Evolutionary conservation across 2,113 vertebrate species (phyloP), one percentile per base, ranked within the genome.

Genomic region (Apteryx mantelli): DNA sequence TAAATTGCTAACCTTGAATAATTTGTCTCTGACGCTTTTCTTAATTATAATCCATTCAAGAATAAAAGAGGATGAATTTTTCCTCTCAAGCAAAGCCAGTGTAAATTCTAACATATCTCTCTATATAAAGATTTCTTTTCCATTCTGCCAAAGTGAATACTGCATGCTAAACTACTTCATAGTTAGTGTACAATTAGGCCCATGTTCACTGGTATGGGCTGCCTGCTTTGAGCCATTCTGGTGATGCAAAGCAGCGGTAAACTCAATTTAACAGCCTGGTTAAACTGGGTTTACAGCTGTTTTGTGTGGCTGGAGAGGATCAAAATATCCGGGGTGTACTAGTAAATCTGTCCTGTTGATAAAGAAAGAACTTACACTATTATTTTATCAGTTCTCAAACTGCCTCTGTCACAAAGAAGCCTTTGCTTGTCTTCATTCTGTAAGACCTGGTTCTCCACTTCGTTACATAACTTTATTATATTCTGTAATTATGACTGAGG

Each of bases 191-290:
- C 94, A 91, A 95, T 97, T 97, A 97, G 92, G 60, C 63, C 70
- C 5, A 4, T 17, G 8, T 94, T 93, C 58, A 75, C 74, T 91
- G 90, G n/a, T 93, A 91, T 78, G 18, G 88, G 38, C 83, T 91
- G 76, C 87, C 42, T 97, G 82, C 82, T 95, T 87, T 95, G 82
- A 91, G 86, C 74, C 66, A 56, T 93, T 89, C 74, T 78, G 42
- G 80, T 94, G 93, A 93, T 96, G 87, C 93, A 98, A 94, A 95
- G 91, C 87, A 96, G 88, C 93, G 93, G 95, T 96, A 97, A 97
- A 97, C 73, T 87, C 22, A 0, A 86, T 95, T 96, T 96, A 96
- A 95, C 93, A 88, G 93, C 58, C 89, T 91, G 77, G 88, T 91
- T 97, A 96, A 94, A 90, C 86, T 81, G 86, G 56, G 87, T 89